Base-by-base conservation (phyloP, 53 echinoderm and acorn worm genomes). In the Hippasteria phrygiana region DNA sequence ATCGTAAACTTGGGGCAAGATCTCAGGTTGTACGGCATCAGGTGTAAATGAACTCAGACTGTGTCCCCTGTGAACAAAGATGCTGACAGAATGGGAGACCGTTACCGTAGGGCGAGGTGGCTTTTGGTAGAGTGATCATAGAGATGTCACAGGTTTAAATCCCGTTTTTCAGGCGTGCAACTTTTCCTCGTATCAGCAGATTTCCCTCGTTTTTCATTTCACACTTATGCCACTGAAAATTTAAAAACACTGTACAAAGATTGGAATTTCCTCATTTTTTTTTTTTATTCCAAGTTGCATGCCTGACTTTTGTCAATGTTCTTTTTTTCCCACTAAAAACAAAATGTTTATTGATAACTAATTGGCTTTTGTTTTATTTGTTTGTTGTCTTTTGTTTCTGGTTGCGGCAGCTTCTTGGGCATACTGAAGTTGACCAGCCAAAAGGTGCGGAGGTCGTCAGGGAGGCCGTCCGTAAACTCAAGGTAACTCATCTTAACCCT, bases 401-500 rank as follows among this genome's bases (percentile, higher is more conserved):
- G n/a, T n/a, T n/a, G n/a, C n/a, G 3, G 65, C 91, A 95, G 95
- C 87, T 93, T 18, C 72, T 97, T 14, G 97, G 97, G 42, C 18
- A 53, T 18, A 93, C 93, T 12, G 90, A 92, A 43, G 95, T 95
- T 1, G 88, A 88, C 17, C 83, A 83, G 24, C 88, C 97, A 1
- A 97, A 97, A 91, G 97, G 97, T 39, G 95, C 97, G 69, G 97
- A 95, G 6, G 66, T 97, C 3, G 97, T 97, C 24, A 92, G 92
- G 69, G 97, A 97, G 77, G 95, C 97, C n/a, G 93, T 97, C 75
- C 93, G 92, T 33, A 97, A 97, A 87, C 77, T 95, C 16, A 97
- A 97, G 92, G 97, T 97, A 92, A n/a, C n/a, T n/a, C 62, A 62
- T 87, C 28, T 42, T 22, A 17, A 11, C n/a, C n/a, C n/a, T n/a